These are phyloP conservation scores for Drosophila kurseongensis DNA, from an alignment of 1,140 invertebrate genomes.

Conservation along the genomic window DNA sequence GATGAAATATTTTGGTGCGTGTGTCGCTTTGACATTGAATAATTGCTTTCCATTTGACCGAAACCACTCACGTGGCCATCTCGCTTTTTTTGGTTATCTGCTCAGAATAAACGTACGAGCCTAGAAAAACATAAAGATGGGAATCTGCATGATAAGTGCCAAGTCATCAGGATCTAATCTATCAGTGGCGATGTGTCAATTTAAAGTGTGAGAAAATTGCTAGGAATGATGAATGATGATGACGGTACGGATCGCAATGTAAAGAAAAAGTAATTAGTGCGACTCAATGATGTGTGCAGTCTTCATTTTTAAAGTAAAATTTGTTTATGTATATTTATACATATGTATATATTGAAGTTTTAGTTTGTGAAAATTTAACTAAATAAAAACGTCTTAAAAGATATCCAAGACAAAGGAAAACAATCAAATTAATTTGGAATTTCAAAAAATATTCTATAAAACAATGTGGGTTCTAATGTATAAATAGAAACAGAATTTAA, in stretches of 20 bases:
- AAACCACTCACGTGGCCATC: slow-evolving; percentile 30
- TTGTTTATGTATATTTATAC: not conserved
- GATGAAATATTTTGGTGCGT: slow-evolving; percentile 70
- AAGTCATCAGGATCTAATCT: slow-evolving; percentile 78
- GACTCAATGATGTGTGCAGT: slow-evolving; percentile 16
- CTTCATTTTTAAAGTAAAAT: slow-evolving; percentile 1
- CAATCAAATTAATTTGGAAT: too few relatives aligned
- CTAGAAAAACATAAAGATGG: slow-evolving; percentile 38
- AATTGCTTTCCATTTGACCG: slow-evolving; percentile 63
- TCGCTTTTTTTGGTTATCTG: slow-evolving; percentile 8
- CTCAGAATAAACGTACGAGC: slow-evolving; percentile 10
- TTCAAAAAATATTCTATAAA: too few relatives aligned
- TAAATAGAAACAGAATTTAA: not conserved
- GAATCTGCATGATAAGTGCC: slow-evolving; percentile 49
- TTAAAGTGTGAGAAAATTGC: slow-evolving; percentile 80
- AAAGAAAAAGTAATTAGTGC: slow-evolving; percentile 59
- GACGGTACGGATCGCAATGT: slow-evolving; percentile 39
- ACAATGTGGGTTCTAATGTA: too few relatives aligned
- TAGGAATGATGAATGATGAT: slow-evolving; percentile 53
- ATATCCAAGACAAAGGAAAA: too few relatives aligned
- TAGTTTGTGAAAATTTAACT: too few relatives aligned
- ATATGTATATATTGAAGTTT: too few relatives aligned
- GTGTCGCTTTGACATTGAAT: slow-evolving; percentile 71
- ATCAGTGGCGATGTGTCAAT: slow-evolving; percentile 74
- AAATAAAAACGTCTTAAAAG: too few relatives aligned